These are phyloP conservation scores for Paedocypris sp. DNA, from an alignment of 2,113 vertebrate genomes.

Conservation along the genomic window DNA sequence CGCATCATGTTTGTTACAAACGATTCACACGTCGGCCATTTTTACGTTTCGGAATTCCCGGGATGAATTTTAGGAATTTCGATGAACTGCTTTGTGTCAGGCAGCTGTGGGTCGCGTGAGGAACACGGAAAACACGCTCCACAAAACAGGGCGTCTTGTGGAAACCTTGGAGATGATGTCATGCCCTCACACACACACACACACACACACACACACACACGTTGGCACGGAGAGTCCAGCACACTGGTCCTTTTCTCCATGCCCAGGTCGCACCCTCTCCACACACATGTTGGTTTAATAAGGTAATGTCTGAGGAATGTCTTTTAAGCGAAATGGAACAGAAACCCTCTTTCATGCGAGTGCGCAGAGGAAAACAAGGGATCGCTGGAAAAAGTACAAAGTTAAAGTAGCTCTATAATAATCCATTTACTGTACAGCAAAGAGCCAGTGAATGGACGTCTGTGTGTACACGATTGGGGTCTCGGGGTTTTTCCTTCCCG, in stretches of 20 bases:
- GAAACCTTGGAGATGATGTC: constrained; percentile 47
- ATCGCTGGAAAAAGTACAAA: constrained; percentile 17
- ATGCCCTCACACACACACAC: constrained; percentile 28
- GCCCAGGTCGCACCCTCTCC: constrained; percentile 37
- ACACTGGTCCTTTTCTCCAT: constrained; percentile 53
- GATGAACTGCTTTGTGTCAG: background rate
- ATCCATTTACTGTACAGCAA: constrained; percentile 36
- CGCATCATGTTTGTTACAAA: too few relatives aligned
- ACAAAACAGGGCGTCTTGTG: background rate
- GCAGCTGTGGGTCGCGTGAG: background rate
- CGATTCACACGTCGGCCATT: too few relatives aligned
- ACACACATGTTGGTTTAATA: constrained; percentile 43
- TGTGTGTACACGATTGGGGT: background rate
- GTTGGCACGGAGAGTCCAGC: constrained; percentile 37
- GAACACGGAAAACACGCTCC: constrained; percentile 18
- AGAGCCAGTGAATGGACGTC: constrained; percentile 5
- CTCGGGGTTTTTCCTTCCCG: background rate
- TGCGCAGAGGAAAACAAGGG: constrained; percentile 21
- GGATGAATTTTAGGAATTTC: too few relatives aligned
- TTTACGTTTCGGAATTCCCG: too few relatives aligned
- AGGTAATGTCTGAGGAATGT: constrained; percentile 58
- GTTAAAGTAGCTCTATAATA: constrained; percentile 40
- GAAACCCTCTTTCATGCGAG: constrained; percentile 52
- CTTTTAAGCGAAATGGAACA: constrained; percentile 38
- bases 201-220: constrained; percentile 20